Evolutionary conservation across 2,797 vertebrate genomes (phyloP), one percentile per base, ranked within the genome.

Genomic region (Clamator glandarius): DNA sequence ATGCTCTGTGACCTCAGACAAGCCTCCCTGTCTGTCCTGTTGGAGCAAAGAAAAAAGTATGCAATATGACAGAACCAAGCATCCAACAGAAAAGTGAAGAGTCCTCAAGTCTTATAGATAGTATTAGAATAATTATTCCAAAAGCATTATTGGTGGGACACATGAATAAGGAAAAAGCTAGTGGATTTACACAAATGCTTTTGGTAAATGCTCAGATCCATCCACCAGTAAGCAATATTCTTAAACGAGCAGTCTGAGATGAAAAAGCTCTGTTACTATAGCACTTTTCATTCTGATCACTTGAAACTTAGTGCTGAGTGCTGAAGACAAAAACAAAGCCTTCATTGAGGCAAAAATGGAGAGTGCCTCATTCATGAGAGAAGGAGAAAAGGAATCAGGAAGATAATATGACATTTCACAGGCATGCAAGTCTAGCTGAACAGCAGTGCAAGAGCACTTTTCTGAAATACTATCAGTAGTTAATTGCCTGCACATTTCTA

Each of bases 361-460:
- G 91, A 90, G 90, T 17, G 94, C 85, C 80, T 51, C 92, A 92
- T 95, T 96, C 94, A 94, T 36, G 70, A 72, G 62, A 81, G 59
- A 41, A 54, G 48, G 51, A 58, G 55, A 59, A 76, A 84, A 87
- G 74, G 66, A 59, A 84, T 20, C 75, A 14, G 73, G 96, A 66
- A 50, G 91, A 91, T 91, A 51, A 81, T 63, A 20, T 72, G 95
- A 94, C 95, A 95, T 97, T 96, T 94, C 20, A 17, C 86, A 96
- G 96, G 82, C 90, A 91, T 92, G 79, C 69, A 62, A 75, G 51
- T 77, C 31, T 26, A 46, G 29, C 54, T 94, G 91, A 91, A 83
- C 4, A 76, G 92, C 13, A 15, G 93, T 21, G 25, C 64, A 10
- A 93, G 66, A 95, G 58, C 80, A 9, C 81, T 95, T 26, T 16